phyloP scores from a whole-genome alignment of 2,797 vertebrate genomes.

The Lophotriccus pileatus region DNA sequence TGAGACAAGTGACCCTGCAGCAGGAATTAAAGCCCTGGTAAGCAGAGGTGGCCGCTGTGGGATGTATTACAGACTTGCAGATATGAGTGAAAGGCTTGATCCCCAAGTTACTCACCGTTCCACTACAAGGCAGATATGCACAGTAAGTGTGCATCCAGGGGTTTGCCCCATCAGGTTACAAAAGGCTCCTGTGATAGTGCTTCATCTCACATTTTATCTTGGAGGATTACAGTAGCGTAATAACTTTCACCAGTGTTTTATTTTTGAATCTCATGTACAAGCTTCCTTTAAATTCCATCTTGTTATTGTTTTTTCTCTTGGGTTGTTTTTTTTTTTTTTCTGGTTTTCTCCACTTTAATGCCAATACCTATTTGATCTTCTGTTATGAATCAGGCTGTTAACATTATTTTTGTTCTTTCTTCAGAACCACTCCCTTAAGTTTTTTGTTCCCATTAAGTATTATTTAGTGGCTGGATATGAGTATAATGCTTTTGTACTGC shows the following conservation, averaged over 20 bases:
- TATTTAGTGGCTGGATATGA: neutral
- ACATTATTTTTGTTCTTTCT: neutral
- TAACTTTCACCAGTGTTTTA: neutral
- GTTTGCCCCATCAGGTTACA: neutral
- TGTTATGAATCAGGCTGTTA: neutral
- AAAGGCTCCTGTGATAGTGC: neutral
- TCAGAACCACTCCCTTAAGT: neutral
- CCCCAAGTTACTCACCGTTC: neutral
- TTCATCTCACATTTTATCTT: neutral
- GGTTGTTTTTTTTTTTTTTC: fast-evolving
- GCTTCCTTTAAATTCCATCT: neutral
- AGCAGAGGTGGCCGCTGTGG: neutral
- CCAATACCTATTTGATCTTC: neutral
- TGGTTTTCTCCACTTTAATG: neutral
- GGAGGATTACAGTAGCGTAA: neutral
- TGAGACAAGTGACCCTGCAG: neutral
- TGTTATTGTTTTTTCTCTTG: neutral
- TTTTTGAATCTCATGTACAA: neutral
- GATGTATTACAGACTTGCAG: neutral
- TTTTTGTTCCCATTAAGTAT: neutral
- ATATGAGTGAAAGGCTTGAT: neutral
- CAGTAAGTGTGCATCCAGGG: neutral
- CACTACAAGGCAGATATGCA: neutral
- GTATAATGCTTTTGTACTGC: neutral
- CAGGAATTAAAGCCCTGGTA: neutral